phyloP scores from a whole-genome alignment of 2,113 vertebrate species.

The Lichenostomus cassidix region DNA sequence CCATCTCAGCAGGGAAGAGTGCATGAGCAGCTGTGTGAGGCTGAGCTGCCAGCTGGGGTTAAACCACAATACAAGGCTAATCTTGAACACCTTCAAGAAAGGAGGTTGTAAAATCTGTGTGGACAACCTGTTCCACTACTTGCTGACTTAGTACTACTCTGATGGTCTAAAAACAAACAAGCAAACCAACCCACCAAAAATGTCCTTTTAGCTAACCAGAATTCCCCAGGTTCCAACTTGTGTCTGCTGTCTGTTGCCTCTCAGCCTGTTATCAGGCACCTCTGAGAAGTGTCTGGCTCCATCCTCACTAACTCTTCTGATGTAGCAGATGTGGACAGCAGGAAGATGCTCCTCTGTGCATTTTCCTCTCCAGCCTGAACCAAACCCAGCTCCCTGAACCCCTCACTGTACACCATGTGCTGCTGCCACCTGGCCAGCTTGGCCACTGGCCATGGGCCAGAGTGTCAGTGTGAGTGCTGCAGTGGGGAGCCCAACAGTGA shows the following conservation, averaged over 20 bases:
- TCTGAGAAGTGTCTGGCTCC: background rate
- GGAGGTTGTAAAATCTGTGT: background rate
- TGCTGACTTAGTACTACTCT: background rate
- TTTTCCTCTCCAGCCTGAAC: background rate
- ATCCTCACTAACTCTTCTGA: background rate
- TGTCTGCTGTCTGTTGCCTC: background rate
- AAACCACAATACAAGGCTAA: background rate
- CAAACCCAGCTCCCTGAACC: background rate
- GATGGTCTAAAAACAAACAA: background rate
- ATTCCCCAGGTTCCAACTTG: background rate
- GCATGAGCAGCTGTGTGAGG: background rate
- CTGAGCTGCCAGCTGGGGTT: background rate
- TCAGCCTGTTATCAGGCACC: background rate
- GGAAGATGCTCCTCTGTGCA: background rate
- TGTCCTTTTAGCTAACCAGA: background rate
- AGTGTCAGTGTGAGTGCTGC: background rate
- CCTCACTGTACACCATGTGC: fast-evolving
- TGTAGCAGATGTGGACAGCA: background rate
- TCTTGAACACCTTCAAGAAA: background rate
- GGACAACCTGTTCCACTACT: background rate
- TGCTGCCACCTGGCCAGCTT: background rate
- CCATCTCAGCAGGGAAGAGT: background rate
- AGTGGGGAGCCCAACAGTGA: background rate
- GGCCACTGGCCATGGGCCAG: background rate
- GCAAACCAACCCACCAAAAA: background rate